Conservation (phyloP, 2,797 vertebrate species). For the Chiropotes sagulatus region DNA sequence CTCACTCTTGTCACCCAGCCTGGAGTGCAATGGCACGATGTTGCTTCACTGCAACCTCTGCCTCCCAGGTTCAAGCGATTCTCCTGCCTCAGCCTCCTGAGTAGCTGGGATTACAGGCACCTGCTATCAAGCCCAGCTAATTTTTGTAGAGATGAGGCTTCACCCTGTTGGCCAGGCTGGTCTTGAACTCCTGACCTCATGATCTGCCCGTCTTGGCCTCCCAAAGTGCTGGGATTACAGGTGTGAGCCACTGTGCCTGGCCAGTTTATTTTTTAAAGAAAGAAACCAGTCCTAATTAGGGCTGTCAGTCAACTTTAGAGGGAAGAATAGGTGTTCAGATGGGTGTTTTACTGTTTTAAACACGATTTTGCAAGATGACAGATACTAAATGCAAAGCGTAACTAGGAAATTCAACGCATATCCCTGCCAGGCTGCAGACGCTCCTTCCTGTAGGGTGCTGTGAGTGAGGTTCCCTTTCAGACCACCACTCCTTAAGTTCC, state of each 20-base stretch:
- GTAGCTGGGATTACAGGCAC: background rate
- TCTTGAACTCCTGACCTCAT: background rate
- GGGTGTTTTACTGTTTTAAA: background rate
- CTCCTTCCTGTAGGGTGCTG: background rate
- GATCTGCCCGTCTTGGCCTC: background rate
- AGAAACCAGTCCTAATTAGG: background rate
- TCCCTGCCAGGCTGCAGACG: accelerated
- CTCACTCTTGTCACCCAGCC: background rate
- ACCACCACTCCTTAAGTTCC: background rate
- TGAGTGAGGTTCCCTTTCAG: background rate
- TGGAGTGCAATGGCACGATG: background rate
- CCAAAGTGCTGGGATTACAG: background rate
- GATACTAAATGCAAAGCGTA: background rate
- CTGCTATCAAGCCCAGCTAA: background rate
- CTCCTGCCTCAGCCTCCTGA: background rate
- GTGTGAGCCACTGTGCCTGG: background rate
- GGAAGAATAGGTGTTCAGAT: background rate
- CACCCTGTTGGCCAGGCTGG: background rate
- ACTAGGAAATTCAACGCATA: accelerated
- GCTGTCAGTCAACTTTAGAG: background rate
- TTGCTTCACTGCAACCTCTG: background rate
- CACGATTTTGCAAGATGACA: background rate
- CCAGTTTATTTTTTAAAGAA: background rate
- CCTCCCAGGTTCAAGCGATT: background rate
- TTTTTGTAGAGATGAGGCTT: background rate